These are phyloP conservation scores for Zhuqinia jingwanae DNA, from an alignment of 2,888 invertebrate species.

Conservation along the genomic window DNA sequence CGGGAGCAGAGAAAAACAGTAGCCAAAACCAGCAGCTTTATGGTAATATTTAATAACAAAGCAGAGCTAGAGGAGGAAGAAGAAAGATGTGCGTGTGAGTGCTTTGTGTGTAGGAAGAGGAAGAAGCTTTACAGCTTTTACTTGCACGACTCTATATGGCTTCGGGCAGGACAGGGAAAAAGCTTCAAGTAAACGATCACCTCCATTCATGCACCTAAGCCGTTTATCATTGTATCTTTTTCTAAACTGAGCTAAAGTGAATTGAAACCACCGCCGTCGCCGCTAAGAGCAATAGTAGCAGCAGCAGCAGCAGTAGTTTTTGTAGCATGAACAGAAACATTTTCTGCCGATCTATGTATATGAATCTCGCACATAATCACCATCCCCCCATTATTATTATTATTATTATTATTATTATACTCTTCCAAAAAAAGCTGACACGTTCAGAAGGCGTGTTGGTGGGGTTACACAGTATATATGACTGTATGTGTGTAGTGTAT, in stretches of 20 bases:
- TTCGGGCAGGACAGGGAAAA: constrained; percentile 50
- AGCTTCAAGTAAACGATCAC: constrained; percentile 14
- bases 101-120: neutral
- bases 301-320: neutral
- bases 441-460: constrained; percentile 12
- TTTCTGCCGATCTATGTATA: constrained; percentile 1
- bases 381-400: neutral
- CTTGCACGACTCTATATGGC: constrained; percentile 45
- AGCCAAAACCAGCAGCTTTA: too few species aligned
- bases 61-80: neutral
- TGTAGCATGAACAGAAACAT: too few species aligned
- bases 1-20: neutral
- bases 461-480: too few species aligned
- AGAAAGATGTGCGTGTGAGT: neutral
- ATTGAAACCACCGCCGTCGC: neutral
- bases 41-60: neutral
- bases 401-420: too few species aligned
- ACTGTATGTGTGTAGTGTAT: too few species aligned
- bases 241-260: neutral
- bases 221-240: constrained; percentile 60
- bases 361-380: neutral
- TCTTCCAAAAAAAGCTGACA: constrained; percentile 1
- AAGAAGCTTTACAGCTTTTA: constrained; percentile 11
- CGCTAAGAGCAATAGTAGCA: constrained; percentile 6
- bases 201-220: constrained; percentile 54